A percentile compares a stretch with the other conserved stretches of the same genome.
phyloP scores from a whole-genome alignment of 2,888 invertebrate genomes.

The Pelosia muscerda region DNA sequence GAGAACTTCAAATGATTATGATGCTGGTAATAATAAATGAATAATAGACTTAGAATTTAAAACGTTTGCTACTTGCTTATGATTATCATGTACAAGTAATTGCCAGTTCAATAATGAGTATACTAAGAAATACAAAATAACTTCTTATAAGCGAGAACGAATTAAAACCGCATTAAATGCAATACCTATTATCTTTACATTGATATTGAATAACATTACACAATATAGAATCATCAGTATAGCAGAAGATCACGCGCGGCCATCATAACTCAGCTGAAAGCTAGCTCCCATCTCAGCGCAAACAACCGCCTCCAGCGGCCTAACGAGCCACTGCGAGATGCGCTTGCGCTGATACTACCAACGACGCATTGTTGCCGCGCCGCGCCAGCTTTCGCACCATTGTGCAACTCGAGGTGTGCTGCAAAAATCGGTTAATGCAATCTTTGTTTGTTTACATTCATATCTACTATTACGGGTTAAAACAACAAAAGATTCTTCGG shows the following conservation, averaged over 20 bases:
- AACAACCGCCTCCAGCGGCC: conserved; percentile 79
- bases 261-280: conserved; percentile 60
- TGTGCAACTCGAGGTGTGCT: conserved; percentile 76
- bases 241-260: conserved; percentile 61
- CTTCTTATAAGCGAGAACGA: neutral
- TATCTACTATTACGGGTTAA: conserved; percentile 54
- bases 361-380: conserved; percentile 82
- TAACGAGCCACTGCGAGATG: conserved; percentile 84
- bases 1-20: neutral
- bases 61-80: neutral
- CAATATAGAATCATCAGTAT: conserved; percentile 49
- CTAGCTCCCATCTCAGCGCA: conserved; percentile 72
- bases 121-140: neutral
- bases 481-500: conserved; percentile 28
- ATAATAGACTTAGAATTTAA: neutral
- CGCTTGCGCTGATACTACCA: conserved; percentile 76
- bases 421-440: conserved; percentile 75
- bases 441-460: conserved; percentile 84
- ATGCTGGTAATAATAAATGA: neutral
- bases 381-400: conserved; percentile 86
- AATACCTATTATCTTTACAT: conserved; percentile 29
- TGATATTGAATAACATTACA: conserved; percentile 38
- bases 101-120: neutral
- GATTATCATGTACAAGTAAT: neutral
- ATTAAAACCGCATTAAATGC: neutral